These are phyloP conservation scores for Pterobdella sp. DNA, from an alignment of 2,888 invertebrate genomes.

Conservation along the genomic window DNA sequence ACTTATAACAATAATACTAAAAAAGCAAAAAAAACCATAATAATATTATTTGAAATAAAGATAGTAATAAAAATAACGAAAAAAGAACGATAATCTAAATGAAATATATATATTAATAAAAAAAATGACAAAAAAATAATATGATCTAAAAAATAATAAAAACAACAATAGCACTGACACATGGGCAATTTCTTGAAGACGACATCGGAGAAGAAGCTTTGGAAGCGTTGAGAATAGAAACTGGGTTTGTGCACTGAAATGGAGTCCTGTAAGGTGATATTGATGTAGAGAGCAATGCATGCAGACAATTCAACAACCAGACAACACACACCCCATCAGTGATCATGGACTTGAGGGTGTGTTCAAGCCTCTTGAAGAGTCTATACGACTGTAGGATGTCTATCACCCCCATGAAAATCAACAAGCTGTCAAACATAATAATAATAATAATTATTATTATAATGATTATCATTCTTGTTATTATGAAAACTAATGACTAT, in stretches of 20 bases:
- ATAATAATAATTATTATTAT: no score
- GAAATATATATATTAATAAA: neutral
- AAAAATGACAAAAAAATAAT: neutral
- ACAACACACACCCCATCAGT: constrained; percentile 62
- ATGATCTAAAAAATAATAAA: neutral
- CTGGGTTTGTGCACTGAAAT: constrained; percentile 89
- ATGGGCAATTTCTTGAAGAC: constrained; percentile 61
- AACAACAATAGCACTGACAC: no score
- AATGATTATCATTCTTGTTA: no score
- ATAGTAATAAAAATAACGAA: neutral
- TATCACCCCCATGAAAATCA: constrained; percentile 91
- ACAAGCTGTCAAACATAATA: constrained; percentile 80
- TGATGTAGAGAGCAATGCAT: neutral
- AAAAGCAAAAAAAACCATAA: neutral
- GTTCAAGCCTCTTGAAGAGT: constrained; percentile 92
- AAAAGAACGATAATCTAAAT: neutral
- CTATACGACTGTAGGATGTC: constrained; percentile 97
- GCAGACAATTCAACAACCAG: neutral
- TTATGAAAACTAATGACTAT: no score
- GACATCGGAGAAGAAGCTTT: constrained; percentile 90
- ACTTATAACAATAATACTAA: neutral
- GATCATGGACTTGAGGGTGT: constrained; percentile 95
- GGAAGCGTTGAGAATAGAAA: constrained; percentile 95
- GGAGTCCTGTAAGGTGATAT: constrained; percentile 28
- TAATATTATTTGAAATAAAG: neutral